A percentile compares a stretch with the other conserved stretches of the same genome.
Conservation (phyloP, 2,888 invertebrate genomes). For the Choreutis nemorana region DNA sequence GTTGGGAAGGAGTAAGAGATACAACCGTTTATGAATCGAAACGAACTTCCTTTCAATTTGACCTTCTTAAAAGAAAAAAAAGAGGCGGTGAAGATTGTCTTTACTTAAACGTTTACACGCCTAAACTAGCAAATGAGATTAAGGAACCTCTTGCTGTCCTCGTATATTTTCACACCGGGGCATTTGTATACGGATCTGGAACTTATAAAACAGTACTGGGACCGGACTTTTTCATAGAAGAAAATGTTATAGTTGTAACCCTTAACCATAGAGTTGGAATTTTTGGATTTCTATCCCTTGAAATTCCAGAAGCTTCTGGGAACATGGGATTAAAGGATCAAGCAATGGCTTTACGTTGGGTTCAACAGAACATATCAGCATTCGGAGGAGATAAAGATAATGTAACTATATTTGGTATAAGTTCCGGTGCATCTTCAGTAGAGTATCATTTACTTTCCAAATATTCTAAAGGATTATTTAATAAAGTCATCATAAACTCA, state of each 20-base stretch:
- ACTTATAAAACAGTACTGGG: conserved; percentile 24
- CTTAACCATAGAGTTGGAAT: conserved; percentile 44
- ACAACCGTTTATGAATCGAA: conserved; percentile 37
- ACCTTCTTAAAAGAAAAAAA: conserved; percentile 12
- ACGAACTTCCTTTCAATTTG: conserved; percentile 21
- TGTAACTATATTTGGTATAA: conserved; percentile 61
- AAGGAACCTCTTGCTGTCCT: conserved; percentile 26
- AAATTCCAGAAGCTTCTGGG: conserved; percentile 14
- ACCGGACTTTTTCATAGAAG: conserved; percentile 36
- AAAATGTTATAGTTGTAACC: conserved; percentile 35
- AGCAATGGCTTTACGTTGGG: conserved; percentile 52
- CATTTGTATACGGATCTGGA: conserved; percentile 33
- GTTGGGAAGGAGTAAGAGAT: conserved; percentile 50
- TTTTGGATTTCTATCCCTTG: conserved; percentile 38
- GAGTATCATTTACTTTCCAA: conserved; percentile 50
- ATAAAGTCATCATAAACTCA: conserved; percentile 63
- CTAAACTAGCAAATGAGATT: conserved; percentile 18
- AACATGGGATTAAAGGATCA: conserved; percentile 22
- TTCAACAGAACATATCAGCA: conserved; percentile 46
- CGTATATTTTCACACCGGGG: conserved; percentile 44
- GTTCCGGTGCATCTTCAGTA: conserved; percentile 58
- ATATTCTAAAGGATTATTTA: conserved; percentile 54
- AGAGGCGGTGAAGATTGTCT: conserved; percentile 41
- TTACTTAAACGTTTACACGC: conserved; percentile 37
- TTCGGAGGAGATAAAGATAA: conserved; percentile 57